Evolutionary conservation across 1,140 invertebrate genomes (phyloP).

Genomic region (Calliopsis andreniformis): DNA sequence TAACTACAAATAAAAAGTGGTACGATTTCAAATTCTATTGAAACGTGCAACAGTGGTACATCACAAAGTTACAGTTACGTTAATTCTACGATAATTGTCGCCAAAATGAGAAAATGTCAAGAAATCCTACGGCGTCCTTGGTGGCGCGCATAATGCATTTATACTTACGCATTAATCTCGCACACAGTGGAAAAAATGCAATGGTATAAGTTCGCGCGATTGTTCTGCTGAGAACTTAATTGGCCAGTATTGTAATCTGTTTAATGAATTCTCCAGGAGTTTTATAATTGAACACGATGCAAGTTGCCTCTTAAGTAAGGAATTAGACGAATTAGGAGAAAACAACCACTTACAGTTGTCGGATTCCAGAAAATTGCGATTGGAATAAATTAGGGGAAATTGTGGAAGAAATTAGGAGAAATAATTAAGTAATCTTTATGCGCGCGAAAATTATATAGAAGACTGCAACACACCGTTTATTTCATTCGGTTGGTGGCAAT

Average conservation of each 20-base stretch:
- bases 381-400: too few relatives aligned
- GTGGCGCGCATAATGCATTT: not conserved
- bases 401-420: too few relatives aligned
- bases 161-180: not conserved
- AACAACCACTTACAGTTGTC: too few relatives aligned
- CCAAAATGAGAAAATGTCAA: slow-evolving; percentile 12
- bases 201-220: not conserved
- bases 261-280: not conserved
- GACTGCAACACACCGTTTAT: too few relatives aligned
- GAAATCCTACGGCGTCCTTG: slow-evolving; percentile 4
- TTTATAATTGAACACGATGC: not conserved
- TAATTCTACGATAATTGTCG: not conserved
- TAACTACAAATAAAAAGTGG: not conserved
- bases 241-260: not conserved
- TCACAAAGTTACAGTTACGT: not conserved
- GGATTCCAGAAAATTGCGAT: too few relatives aligned
- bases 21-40: not conserved
- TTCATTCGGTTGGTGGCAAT: too few relatives aligned
- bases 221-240: not conserved
- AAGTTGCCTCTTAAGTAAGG: not conserved
- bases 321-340: not conserved
- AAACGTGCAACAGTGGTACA: not conserved
- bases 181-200: not conserved
- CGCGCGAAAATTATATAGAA: too few relatives aligned
- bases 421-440: too few relatives aligned